A percentile compares a stretch with the other conserved stretches of the same genome.
Evolutionary conservation across 1,140 invertebrate genomes (phyloP).

Genomic region (Lucilia sericata): DNA sequence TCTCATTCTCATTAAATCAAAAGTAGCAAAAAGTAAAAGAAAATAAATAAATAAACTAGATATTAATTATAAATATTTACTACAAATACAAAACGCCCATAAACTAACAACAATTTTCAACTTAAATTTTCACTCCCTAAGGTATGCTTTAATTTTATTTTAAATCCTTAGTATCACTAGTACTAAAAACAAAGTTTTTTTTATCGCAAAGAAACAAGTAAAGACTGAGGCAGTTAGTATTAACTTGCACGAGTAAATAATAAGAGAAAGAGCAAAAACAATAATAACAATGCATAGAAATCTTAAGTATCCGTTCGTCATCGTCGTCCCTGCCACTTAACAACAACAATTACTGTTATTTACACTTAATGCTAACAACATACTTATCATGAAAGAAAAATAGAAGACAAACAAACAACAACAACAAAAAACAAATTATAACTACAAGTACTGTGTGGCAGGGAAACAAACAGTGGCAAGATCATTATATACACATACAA

Average conservation of each 20-base stretch:
- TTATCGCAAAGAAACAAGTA: background rate
- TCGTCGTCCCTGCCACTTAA: background rate
- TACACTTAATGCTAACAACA: slow-evolving; percentile 20
- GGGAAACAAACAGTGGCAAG: background rate
- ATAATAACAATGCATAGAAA: background rate
- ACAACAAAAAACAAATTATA: too few relatives aligned
- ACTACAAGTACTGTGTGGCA: background rate
- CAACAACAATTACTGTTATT: slow-evolving; percentile 27
- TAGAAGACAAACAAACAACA: background rate
- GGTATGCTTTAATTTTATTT: slow-evolving; percentile 15
- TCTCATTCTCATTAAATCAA: too few relatives aligned
- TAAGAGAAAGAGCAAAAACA: background rate
- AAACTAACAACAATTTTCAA: background rate
- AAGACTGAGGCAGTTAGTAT: background rate
- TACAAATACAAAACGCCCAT: background rate
- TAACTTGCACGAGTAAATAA: background rate
- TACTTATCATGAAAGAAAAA: background rate
- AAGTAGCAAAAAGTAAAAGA: too few relatives aligned
- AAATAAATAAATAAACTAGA: too few relatives aligned
- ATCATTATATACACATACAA: background rate
- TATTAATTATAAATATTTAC: too few relatives aligned
- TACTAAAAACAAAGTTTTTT: background rate
- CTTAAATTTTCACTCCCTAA: background rate
- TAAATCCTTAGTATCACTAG: background rate
- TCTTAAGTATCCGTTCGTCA: background rate